Percentiles rank a stretch among this genome's conserved stretches.
phyloP scores from a whole-genome alignment of 2,113 vertebrate species.

The Lutjanus erythropterus region DNA sequence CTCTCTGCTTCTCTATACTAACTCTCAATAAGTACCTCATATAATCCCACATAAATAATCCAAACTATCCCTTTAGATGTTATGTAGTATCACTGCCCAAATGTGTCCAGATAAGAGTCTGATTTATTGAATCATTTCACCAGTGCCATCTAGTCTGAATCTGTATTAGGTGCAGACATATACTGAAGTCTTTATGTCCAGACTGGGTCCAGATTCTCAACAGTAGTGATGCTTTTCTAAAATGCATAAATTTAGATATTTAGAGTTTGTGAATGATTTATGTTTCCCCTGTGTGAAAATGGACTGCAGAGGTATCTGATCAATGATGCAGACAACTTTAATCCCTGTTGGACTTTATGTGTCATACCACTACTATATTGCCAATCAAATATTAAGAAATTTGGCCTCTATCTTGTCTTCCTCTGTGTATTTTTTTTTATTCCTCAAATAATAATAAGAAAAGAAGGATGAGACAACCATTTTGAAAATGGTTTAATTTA shows the following conservation, averaged over 20 bases:
- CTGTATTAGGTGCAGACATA: neutral
- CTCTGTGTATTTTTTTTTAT: constrained; percentile 13
- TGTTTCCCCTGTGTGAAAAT: constrained; percentile 54
- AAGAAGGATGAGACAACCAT: constrained; percentile 59
- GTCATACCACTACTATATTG: constrained; percentile 72
- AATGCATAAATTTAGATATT: constrained; percentile 16
- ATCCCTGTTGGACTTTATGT: constrained; percentile 31
- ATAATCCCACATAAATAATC: no score
- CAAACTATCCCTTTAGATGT: no score
- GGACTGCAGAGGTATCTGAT: constrained; percentile 57
- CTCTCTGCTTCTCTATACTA: no score
- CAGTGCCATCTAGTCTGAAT: neutral
- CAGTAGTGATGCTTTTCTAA: neutral
- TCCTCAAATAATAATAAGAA: constrained; percentile 27
- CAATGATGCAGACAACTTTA: constrained; percentile 41
- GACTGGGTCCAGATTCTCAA: neutral
- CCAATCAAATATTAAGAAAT: constrained; percentile 36
- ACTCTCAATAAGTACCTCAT: no score
- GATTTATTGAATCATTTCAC: neutral
- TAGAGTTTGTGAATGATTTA: constrained; percentile 6
- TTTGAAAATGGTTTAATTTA: constrained; percentile 77
- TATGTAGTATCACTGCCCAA: neutral
- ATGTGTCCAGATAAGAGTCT: neutral
- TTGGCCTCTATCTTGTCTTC: neutral
- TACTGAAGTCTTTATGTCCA: neutral